phyloP scores from a whole-genome alignment of 1,140 invertebrate genomes.

The Drosophila melanica region DNA sequence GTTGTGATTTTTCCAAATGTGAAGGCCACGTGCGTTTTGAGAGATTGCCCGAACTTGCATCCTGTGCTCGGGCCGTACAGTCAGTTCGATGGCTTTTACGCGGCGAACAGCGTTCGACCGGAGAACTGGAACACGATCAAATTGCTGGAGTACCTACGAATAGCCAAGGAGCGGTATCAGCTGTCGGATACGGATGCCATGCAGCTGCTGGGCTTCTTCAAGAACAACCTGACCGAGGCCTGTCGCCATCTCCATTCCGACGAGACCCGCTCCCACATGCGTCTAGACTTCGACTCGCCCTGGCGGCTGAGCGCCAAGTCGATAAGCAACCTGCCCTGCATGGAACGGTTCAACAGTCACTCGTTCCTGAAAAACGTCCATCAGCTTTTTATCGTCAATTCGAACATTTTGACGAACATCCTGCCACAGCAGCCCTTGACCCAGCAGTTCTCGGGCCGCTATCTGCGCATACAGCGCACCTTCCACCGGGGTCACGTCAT shows the following conservation, averaged over 20 bases:
- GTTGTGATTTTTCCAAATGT: neutral
- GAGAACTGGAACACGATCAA: neutral
- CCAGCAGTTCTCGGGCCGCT: conserved; percentile 7
- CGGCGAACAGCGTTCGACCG: neutral
- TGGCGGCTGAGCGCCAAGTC: conserved; percentile 27
- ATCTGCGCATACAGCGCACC: conserved; percentile 38
- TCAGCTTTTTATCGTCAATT: neutral
- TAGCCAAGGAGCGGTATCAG: conserved; percentile 18
- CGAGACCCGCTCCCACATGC: neutral
- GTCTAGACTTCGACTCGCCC: conserved; percentile 27
- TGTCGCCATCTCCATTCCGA: conserved; percentile 19
- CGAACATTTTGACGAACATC: neutral
- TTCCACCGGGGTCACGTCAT: neutral
- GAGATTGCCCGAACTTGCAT: neutral
- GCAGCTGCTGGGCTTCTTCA: conserved; percentile 34
- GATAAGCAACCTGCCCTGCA: conserved; percentile 21
- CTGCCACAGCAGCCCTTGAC: conserved; percentile 13
- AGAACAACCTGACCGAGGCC: conserved; percentile 13
- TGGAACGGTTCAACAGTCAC: neutral
- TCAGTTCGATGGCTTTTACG: conserved; percentile 21
- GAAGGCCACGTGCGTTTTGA: neutral
- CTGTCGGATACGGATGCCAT: conserved; percentile 32
- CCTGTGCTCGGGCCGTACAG: neutral
- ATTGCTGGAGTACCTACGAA: conserved; percentile 15
- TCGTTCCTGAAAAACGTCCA: neutral